These are phyloP conservation scores for Drosophila tropicalis DNA, from an alignment of 1,140 invertebrate genomes.

Conservation along the genomic window DNA sequence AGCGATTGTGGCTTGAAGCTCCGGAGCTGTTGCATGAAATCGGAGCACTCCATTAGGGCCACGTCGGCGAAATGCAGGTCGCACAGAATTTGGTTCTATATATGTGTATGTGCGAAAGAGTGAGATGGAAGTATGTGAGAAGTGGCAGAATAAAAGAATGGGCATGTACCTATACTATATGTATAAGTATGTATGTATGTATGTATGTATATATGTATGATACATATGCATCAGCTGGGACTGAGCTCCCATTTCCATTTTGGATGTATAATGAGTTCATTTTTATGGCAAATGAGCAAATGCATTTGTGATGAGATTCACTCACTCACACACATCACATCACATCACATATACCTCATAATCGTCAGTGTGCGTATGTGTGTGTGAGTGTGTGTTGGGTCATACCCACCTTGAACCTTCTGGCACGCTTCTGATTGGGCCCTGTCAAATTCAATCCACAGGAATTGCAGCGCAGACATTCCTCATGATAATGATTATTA, in stretches of 20 bases:
- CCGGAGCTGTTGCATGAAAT: constrained; percentile 97
- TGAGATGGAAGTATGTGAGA: too few species aligned
- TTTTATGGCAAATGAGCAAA: constrained; percentile 66
- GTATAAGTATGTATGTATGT: constrained; percentile 6
- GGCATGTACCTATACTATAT: too few species aligned
- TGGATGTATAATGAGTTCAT: constrained; percentile 52
- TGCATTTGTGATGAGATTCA: constrained; percentile 67
- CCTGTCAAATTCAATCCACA: constrained; percentile 96
- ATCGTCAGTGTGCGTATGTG: not conserved
- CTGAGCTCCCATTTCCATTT: constrained; percentile 41
- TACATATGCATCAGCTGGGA: constrained; percentile 28
- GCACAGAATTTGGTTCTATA: constrained; percentile 83
- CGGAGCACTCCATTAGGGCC: constrained; percentile 96
- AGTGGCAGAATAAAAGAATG: too few species aligned
- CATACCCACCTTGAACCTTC: constrained; percentile 85
- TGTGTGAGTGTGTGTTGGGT: constrained; percentile 14
- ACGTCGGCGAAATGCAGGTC: constrained; percentile 88
- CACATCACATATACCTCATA: not conserved
- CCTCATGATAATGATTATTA: constrained; percentile 98
- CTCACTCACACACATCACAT: not conserved
- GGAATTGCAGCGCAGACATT: constrained; percentile 97
- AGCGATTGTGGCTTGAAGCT: constrained; percentile 97
- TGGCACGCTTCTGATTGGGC: constrained; percentile 89
- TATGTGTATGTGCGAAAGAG: not conserved
- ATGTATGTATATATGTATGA: constrained; percentile 12